phyloP scores from a whole-genome alignment of 2,888 invertebrate genomes.

The Timema podura region DNA sequence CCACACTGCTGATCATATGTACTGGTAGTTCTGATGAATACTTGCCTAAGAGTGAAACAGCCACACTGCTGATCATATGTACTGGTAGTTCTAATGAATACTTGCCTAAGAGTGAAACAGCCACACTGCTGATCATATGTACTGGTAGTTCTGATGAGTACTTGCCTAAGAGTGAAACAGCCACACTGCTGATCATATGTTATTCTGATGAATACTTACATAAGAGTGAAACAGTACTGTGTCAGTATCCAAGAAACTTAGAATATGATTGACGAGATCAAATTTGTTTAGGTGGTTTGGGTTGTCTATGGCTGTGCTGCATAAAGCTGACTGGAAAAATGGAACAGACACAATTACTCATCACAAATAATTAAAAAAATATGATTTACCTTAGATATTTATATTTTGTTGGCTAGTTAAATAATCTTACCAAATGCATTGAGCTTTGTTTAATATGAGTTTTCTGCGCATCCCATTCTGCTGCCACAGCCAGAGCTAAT shows the following conservation, averaged over 20 bases:
- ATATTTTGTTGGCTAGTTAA: background rate
- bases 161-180: too few species aligned
- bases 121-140: too few species aligned
- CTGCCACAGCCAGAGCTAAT: conserved; percentile 86
- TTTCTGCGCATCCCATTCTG: conserved; percentile 90
- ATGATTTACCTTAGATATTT: background rate
- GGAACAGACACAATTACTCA: conserved; percentile 8
- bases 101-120: too few species aligned
- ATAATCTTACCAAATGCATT: conserved; percentile 78
- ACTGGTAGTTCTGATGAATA: too few species aligned
- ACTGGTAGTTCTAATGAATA: too few species aligned
- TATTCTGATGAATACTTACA: conserved; percentile 38
- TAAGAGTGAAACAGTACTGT: conserved; percentile 71
- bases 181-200: too few species aligned
- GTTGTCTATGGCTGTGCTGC: conserved; percentile 90
- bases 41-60: too few species aligned
- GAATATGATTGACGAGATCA: conserved; percentile 71
- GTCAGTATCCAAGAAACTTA: conserved; percentile 78
- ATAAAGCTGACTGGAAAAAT: conserved; percentile 70
- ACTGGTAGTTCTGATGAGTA: too few species aligned
- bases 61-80: too few species aligned
- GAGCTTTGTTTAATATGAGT: conserved; percentile 68
- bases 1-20: too few species aligned
- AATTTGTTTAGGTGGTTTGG: conserved; percentile 73
- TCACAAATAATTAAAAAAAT: too few species aligned